A percentile compares a stretch with the other conserved stretches of the same genome.
Conservation (phyloP, 2,113 vertebrate genomes). For the Rostratula benghalensis region DNA sequence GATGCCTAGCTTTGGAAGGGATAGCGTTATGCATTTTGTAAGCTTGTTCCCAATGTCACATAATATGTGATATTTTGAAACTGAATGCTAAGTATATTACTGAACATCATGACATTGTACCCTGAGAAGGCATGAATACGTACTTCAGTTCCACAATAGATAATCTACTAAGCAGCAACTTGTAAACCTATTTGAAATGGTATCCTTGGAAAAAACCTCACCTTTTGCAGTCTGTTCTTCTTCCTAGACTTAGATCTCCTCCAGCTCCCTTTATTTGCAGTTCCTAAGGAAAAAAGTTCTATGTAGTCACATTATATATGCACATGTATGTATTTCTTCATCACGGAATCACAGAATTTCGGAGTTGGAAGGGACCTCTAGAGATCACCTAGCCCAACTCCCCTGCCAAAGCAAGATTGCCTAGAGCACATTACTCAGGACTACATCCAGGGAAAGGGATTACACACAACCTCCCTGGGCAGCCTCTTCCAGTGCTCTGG, state of each 20-base stretch:
- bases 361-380: too few species aligned
- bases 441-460: too few species aligned
- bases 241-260: background rate
- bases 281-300: background rate
- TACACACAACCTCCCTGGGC: too few species aligned
- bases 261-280: background rate
- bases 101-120: background rate
- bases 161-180: background rate
- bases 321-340: fast-evolving
- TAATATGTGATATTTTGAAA: background rate
- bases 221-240: background rate
- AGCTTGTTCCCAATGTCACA: background rate
- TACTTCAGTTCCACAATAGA: background rate
- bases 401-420: too few species aligned
- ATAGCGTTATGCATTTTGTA: background rate
- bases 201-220: background rate
- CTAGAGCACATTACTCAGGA: too few species aligned
- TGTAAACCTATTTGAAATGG: background rate
- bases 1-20: background rate
- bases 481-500: too few species aligned
- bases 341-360: background rate
- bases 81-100: background rate
- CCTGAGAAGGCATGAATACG: background rate
- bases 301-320: background rate
- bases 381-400: too few species aligned